phyloP scores from a whole-genome alignment of 1,140 invertebrate genomes.

The Lasioglossum albipes region DNA sequence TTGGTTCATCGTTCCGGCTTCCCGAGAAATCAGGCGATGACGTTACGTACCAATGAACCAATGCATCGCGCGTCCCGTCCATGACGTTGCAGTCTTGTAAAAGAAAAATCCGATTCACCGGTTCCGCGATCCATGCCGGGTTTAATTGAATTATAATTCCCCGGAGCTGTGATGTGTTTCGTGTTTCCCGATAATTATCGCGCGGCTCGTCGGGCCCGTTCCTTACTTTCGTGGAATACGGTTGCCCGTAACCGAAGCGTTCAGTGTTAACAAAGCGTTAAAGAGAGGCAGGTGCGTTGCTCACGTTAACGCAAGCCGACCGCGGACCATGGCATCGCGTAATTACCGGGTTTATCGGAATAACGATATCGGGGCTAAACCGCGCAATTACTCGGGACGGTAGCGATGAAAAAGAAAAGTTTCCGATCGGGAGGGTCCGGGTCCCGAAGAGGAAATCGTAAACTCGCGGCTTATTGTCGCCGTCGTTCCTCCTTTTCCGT shows the following conservation, averaged over 20 bases:
- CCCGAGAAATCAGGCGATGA: no score
- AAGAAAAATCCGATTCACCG: background rate
- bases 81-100: background rate
- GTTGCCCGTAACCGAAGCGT: conserved; percentile 70
- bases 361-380: conserved; percentile 31
- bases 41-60: no score
- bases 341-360: conserved; percentile 65
- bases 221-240: conserved; percentile 52
- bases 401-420: background rate
- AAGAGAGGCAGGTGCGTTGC: conserved; percentile 74
- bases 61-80: background rate
- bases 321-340: conserved; percentile 64
- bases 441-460: conserved; percentile 19
- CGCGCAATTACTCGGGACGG: background rate
- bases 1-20: no score
- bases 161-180: background rate
- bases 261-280: conserved; percentile 78
- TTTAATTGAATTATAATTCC: conserved; percentile 34
- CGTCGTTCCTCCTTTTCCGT: conserved; percentile 20
- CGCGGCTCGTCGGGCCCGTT: background rate
- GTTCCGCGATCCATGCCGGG: background rate
- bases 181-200: conserved; percentile 52
- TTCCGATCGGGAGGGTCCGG: background rate
- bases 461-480: conserved; percentile 19
- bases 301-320: conserved; percentile 63